Percentiles rank a stretch among this genome's conserved stretches.
Conservation (phyloP, 2,888 invertebrate species). For the Perizoma affinitatum region DNA sequence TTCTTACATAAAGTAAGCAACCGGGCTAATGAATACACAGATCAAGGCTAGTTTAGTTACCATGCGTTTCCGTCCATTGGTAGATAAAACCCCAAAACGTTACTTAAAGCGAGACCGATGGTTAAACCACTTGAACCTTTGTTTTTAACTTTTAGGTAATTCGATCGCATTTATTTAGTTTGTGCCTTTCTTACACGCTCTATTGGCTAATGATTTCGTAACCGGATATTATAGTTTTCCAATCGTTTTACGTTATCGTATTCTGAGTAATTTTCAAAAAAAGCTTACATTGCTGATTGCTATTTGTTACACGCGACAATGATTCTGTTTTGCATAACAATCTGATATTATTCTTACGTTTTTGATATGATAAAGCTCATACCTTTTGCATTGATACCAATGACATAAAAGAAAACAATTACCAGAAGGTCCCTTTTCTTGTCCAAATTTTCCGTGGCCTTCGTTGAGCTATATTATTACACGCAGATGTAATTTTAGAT, state of each 20-base stretch:
- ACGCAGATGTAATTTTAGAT: conserved; percentile 15
- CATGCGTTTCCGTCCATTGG: conserved; percentile 39
- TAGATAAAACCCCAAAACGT: conserved; percentile 31
- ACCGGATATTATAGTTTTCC: conserved; percentile 64
- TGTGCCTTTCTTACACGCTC: conserved; percentile 61
- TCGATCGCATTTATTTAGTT: conserved; percentile 35
- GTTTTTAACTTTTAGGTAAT: conserved; percentile 23
- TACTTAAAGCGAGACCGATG: conserved; percentile 33
- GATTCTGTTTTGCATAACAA: conserved; percentile 6
- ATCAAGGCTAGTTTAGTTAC: conserved; percentile 45
- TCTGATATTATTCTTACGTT: conserved; percentile 3
- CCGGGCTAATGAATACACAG: conserved; percentile 38
- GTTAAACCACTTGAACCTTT: conserved; percentile 28
- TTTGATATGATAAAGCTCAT: neutral
- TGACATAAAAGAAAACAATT: neutral
- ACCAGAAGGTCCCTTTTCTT: too few relatives aligned
- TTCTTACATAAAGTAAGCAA: conserved; percentile 44
- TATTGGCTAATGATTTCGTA: conserved; percentile 64
- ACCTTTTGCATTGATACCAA: too few relatives aligned
- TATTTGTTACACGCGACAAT: conserved; percentile 4
- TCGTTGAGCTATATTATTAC: conserved; percentile 5
- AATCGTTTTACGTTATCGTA: conserved; percentile 37
- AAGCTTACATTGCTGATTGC: conserved; percentile 6
- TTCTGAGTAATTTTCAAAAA: conserved; percentile 29
- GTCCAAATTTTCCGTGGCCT: neutral